These are phyloP conservation scores for Phymatocera aterrima DNA, from an alignment of 2,888 invertebrate species.

Conservation along the genomic window DNA sequence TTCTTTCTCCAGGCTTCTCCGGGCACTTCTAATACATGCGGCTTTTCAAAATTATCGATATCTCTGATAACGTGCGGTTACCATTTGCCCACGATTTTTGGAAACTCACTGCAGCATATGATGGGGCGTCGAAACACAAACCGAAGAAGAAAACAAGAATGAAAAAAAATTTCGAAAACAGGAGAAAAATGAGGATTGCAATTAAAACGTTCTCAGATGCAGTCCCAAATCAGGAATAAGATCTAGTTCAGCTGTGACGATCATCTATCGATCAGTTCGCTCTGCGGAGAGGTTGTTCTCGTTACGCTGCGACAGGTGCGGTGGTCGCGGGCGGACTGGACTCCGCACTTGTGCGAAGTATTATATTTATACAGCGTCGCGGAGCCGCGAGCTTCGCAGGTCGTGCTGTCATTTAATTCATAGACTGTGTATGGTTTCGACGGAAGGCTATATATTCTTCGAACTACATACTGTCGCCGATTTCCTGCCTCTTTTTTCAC, in stretches of 20 bases:
- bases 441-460: neutral
- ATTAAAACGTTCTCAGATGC: neutral
- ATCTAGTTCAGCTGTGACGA: slow-evolving; percentile 10
- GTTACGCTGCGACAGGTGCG: slow-evolving; percentile 67
- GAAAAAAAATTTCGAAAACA: too few species aligned
- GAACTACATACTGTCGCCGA: neutral
- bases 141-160: neutral
- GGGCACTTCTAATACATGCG: neutral
- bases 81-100: neutral
- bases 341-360: slow-evolving; percentile 68
- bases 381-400: neutral
- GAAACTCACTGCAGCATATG: too few species aligned
- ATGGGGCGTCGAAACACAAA: too few species aligned
- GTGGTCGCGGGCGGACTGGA: slow-evolving; percentile 70
- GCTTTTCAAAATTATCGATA: neutral
- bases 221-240: neutral
- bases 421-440: neutral
- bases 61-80: neutral
- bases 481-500: neutral
- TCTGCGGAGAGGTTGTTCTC: slow-evolving; percentile 21
- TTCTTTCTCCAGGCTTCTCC: slow-evolving; percentile 43
- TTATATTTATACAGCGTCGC: slow-evolving; percentile 69
- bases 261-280: neutral
- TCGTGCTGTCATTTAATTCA: slow-evolving; percentile 24
- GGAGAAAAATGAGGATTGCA: neutral